These are phyloP conservation scores for Drosophila anceps DNA, from an alignment of 2,888 invertebrate species.

Conservation along the genomic window DNA sequence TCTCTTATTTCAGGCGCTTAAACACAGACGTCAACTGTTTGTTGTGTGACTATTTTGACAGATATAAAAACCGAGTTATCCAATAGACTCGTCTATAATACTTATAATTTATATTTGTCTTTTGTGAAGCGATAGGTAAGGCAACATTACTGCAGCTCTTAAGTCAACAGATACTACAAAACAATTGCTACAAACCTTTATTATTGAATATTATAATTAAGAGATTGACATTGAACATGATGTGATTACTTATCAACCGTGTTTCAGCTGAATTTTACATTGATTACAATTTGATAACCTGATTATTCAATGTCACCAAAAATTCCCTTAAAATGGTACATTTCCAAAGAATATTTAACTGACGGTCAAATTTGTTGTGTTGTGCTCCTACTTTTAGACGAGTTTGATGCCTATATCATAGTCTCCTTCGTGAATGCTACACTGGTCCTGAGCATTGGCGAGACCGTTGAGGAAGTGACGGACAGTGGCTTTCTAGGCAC, in stretches of 20 bases:
- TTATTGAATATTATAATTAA: slow-evolving; percentile 38
- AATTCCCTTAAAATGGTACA: slow-evolving; percentile 7
- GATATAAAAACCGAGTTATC: slow-evolving; percentile 66
- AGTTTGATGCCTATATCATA: slow-evolving; percentile 98
- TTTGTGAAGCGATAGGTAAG: slow-evolving; percentile 83
- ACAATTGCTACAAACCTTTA: slow-evolving; percentile 19
- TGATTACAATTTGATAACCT: slow-evolving; percentile 86
- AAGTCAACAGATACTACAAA: slow-evolving; percentile 78
- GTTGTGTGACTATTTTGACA: slow-evolving; percentile 75
- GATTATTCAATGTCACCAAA: slow-evolving; percentile 76
- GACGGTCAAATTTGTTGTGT: slow-evolving; percentile 26
- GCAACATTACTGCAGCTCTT: slow-evolving; percentile 82
- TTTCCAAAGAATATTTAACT: slow-evolving; percentile 19
- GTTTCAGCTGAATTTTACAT: slow-evolving; percentile 87
- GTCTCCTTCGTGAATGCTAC: slow-evolving; percentile 99
- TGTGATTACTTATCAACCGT: slow-evolving; percentile 86
- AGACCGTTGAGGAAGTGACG: slow-evolving; percentile 99
- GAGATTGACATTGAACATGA: slow-evolving; percentile 80
- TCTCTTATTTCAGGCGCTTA: slow-evolving; percentile 92
- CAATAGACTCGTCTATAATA: slow-evolving; percentile 57
- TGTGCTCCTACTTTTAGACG: slow-evolving; percentile 65
- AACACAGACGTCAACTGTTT: slow-evolving; percentile 76
- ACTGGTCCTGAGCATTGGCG: slow-evolving; percentile 98
- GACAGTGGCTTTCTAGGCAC: slow-evolving; percentile 99
- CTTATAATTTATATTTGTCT: slow-evolving; percentile 67